Evolutionary conservation across 2,888 invertebrate genomes (phyloP).

Genomic region (Neoascia interrupta): DNA sequence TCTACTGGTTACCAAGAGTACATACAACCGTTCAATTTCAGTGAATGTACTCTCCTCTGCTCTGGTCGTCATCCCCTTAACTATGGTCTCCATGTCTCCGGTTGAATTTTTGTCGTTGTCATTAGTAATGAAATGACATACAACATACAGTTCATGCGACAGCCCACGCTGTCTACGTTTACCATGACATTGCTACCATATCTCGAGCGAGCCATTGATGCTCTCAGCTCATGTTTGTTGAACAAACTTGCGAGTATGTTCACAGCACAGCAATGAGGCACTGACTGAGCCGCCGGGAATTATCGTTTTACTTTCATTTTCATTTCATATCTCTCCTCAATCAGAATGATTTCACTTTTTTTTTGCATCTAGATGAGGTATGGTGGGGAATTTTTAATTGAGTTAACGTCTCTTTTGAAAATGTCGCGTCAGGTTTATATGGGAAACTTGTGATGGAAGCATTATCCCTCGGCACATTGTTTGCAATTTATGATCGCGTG

Average conservation of each 20-base stretch:
- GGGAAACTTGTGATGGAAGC: too few species aligned
- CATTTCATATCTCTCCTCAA: slow-evolving; percentile 58
- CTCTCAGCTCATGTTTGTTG: slow-evolving; percentile 4
- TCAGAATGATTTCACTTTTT: slow-evolving; percentile 64
- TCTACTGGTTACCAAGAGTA: slow-evolving; percentile 19
- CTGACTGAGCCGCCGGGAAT: slow-evolving; percentile 7
- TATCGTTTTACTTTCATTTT: slow-evolving; percentile 63
- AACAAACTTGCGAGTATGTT: slow-evolving; percentile 29
- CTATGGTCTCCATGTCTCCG: slow-evolving; percentile 23
- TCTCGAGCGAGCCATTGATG: slow-evolving; percentile 14
- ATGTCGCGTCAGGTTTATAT: too few species aligned
- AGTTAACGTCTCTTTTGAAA: slow-evolving; percentile 26
- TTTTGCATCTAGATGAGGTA: not conserved
- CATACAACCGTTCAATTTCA: not conserved
- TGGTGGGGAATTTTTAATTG: slow-evolving; percentile 42
- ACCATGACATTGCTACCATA: slow-evolving; percentile 11
- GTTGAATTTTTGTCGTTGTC: slow-evolving; percentile 4
- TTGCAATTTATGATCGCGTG: too few species aligned
- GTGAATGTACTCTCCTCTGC: not conserved
- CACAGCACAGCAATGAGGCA: slow-evolving; percentile 21
- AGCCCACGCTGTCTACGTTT: not conserved
- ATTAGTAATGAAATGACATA: slow-evolving; percentile 36
- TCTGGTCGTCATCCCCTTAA: slow-evolving; percentile 37
- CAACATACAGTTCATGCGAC: slow-evolving; percentile 25
- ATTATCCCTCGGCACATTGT: too few species aligned